Conservation (phyloP, 1,140 invertebrate genomes). For the Conopomorpha cramerella region DNA sequence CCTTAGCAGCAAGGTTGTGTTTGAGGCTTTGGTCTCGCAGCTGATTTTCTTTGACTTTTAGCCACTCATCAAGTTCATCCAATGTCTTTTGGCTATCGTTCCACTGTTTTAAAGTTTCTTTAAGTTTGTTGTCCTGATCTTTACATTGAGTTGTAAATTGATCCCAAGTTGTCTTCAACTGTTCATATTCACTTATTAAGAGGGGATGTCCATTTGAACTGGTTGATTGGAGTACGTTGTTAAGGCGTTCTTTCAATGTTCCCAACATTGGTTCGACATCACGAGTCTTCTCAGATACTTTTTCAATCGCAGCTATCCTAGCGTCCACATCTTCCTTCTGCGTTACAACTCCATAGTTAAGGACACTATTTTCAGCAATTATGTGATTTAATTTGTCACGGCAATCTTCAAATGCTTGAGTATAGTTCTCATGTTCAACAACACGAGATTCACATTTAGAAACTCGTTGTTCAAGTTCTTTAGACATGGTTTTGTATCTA, state of each 20-base stretch:
- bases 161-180: slow-evolving; percentile 76
- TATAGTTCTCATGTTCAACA: slow-evolving; percentile 79
- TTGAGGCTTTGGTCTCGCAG: slow-evolving; percentile 90
- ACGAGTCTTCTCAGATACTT: slow-evolving; percentile 71
- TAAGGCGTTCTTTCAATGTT: slow-evolving; percentile 72
- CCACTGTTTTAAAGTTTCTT: slow-evolving; percentile 74
- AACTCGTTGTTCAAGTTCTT: slow-evolving; percentile 72
- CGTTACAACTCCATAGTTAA: slow-evolving; percentile 70
- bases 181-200: slow-evolving; percentile 76
- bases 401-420: slow-evolving; percentile 75
- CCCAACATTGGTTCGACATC: slow-evolving; percentile 75
- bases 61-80: slow-evolving; percentile 79
- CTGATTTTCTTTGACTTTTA: slow-evolving; percentile 81
- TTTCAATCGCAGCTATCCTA: slow-evolving; percentile 75
- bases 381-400: slow-evolving; percentile 75
- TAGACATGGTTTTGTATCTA: slow-evolving; percentile 70
- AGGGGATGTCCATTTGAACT: slow-evolving; percentile 76
- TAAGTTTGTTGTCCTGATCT: slow-evolving; percentile 69
- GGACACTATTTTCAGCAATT: slow-evolving; percentile 67
- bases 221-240: slow-evolving; percentile 78
- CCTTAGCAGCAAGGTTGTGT: slow-evolving; percentile 82
- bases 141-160: slow-evolving; percentile 75
- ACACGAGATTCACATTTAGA: slow-evolving; percentile 72
- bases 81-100: slow-evolving; percentile 79
- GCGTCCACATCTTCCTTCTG: slow-evolving; percentile 77